phyloP scores from a whole-genome alignment of 2,113 vertebrate genomes.

The Microcebus lehilahytsara region DNA sequence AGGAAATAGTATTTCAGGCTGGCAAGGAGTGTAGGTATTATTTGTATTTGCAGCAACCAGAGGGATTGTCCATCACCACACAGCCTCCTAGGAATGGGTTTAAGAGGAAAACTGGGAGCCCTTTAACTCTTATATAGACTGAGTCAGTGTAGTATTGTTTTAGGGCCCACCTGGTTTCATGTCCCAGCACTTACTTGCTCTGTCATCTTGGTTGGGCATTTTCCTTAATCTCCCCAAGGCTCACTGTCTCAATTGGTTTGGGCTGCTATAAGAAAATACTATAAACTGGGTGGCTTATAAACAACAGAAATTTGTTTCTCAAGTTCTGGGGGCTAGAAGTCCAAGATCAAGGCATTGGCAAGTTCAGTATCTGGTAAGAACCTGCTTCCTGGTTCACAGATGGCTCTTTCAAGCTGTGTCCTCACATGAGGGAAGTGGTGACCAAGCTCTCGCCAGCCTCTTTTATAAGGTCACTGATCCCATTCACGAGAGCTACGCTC shows the following conservation, averaged over 20 bases:
- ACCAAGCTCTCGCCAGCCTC: background rate
- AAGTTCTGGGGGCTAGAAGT: background rate
- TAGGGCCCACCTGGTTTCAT: background rate
- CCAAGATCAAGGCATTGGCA: background rate
- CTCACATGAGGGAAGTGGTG: no score
- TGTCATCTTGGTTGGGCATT: background rate
- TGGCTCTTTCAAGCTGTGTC: background rate
- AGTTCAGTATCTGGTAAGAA: background rate
- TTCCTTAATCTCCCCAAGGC: background rate
- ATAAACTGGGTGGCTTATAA: background rate
- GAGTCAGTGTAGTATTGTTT: background rate
- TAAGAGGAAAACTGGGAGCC: background rate
- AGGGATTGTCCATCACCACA: background rate
- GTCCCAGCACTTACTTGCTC: background rate
- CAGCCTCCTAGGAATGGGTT: background rate
- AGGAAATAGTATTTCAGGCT: background rate
- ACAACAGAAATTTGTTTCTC: background rate
- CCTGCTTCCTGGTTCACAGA: background rate
- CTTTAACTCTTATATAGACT: no score
- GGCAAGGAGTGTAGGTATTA: background rate
- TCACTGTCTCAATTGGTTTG: background rate
- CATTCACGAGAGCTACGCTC: background rate
- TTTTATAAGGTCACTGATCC: background rate
- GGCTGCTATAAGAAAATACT: background rate
- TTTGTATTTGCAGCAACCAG: background rate